Conservation (phyloP, 2,113 vertebrate genomes). For the Platysteira castanea region DNA sequence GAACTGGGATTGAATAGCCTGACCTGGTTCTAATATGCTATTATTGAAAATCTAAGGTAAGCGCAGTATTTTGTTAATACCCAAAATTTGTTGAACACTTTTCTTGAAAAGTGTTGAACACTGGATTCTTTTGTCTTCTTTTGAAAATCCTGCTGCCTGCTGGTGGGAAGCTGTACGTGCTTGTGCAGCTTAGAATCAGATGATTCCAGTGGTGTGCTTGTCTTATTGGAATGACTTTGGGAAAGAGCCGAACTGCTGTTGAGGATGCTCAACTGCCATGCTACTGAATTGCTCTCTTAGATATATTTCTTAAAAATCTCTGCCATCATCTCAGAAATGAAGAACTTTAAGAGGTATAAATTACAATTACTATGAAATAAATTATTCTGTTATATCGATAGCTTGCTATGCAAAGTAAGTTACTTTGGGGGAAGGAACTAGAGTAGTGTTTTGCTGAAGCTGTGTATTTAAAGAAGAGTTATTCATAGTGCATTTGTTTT, state of each 20-base stretch:
- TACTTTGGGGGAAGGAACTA: neutral
- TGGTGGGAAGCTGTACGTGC: neutral
- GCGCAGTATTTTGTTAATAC: neutral
- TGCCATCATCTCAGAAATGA: neutral
- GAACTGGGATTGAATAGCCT: constrained; percentile 11
- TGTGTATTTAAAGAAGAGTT: neutral
- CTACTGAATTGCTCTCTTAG: neutral
- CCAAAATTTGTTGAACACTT: constrained; percentile 7
- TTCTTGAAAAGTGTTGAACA: too few species aligned
- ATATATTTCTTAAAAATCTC: neutral
- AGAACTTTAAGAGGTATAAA: neutral
- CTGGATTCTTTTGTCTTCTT: neutral
- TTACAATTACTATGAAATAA: neutral
- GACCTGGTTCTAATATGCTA: constrained; percentile 8
- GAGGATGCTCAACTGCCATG: neutral
- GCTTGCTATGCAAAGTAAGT: neutral
- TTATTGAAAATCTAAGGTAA: constrained; percentile 32
- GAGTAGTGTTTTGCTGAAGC: neutral
- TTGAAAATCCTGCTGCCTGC: neutral
- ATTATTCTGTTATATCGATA: neutral
- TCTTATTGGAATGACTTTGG: neutral
- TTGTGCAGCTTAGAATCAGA: neutral
- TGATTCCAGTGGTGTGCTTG: neutral
- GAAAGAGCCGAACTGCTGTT: neutral
- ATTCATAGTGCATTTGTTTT: neutral